Evolutionary conservation across 2,797 vertebrate species (phyloP).

Genomic region (Columba guinea): DNA sequence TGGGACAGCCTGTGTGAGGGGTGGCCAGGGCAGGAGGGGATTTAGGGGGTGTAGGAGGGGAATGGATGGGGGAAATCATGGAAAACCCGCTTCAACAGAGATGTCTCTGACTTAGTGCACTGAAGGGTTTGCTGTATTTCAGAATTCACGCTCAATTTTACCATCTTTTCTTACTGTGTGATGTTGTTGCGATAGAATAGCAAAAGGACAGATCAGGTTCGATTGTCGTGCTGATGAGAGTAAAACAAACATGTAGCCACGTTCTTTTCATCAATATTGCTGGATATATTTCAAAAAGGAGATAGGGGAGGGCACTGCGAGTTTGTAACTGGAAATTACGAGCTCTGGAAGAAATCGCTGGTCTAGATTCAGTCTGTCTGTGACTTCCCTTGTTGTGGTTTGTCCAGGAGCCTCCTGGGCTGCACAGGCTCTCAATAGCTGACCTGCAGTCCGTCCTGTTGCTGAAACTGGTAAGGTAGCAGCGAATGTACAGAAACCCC

Average conservation of each 20-base stretch:
- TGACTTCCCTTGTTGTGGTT: not conserved
- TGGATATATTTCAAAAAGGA: not conserved
- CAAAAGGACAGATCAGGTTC: not conserved
- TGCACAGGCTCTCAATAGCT: not conserved
- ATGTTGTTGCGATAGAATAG: not conserved
- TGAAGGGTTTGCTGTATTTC: not conserved
- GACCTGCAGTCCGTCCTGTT: not conserved
- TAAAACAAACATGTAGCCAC: not conserved
- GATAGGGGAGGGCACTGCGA: not conserved
- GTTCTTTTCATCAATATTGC: not conserved
- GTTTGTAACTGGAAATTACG: not conserved
- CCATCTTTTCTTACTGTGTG: not conserved
- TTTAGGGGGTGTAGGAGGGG: not conserved
- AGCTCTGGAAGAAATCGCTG: not conserved
- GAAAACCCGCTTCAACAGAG: not conserved
- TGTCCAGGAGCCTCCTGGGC: not conserved
- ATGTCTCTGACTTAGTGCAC: not conserved
- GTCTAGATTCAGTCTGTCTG: not conserved
- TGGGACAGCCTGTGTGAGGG: not conserved
- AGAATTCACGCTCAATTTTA: not conserved
- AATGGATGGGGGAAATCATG: not conserved
- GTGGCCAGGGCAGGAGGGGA: not conserved
- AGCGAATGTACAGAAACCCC: not conserved
- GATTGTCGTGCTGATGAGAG: not conserved
- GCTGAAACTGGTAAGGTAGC: slow-evolving; percentile 8